Percentiles rank a stretch among this genome's conserved stretches.
phyloP scores from a whole-genome alignment of 2,113 vertebrate genomes.

The Salminus brasiliensis region DNA sequence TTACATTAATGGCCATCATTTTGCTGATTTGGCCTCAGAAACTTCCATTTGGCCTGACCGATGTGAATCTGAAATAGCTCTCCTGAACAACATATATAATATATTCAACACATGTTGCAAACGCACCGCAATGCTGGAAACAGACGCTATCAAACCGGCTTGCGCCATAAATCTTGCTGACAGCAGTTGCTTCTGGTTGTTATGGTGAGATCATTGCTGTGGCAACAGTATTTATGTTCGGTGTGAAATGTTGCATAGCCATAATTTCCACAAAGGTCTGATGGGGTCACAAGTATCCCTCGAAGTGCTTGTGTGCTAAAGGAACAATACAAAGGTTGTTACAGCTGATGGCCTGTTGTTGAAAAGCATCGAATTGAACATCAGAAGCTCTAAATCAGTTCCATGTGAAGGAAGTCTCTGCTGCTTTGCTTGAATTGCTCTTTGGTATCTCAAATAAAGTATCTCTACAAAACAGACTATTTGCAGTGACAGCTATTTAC shows the following conservation, averaged over 20 bases:
- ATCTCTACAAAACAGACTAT: neutral
- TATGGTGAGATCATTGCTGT: conserved; percentile 44
- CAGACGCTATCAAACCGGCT: conserved; percentile 24
- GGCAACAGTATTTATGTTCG: conserved; percentile 39
- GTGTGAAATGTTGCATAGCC: conserved; percentile 21
- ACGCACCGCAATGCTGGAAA: conserved; percentile 33
- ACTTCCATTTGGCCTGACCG: neutral
- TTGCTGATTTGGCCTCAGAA: conserved; percentile 31
- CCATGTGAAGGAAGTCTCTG: neutral
- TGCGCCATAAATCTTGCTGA: conserved; percentile 38
- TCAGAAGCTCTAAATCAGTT: neutral
- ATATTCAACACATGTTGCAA: conserved; percentile 43
- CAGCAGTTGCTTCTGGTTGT: conserved; percentile 43
- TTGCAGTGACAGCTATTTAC: neutral
- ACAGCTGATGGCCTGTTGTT: neutral
- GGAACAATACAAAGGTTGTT: neutral
- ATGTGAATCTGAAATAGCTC: conserved; percentile 5
- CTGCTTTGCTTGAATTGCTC: neutral
- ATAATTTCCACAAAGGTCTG: conserved; percentile 28
- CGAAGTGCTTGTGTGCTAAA: conserved; percentile 1
- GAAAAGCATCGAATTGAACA: neutral
- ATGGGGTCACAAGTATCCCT: neutral
- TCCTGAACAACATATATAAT: conserved; percentile 35
- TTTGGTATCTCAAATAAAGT: neutral
- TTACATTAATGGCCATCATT: conserved; percentile 31